Evolutionary conservation across 2,113 vertebrate genomes (phyloP).

Genomic region (Ceratotherium simum): DNA sequence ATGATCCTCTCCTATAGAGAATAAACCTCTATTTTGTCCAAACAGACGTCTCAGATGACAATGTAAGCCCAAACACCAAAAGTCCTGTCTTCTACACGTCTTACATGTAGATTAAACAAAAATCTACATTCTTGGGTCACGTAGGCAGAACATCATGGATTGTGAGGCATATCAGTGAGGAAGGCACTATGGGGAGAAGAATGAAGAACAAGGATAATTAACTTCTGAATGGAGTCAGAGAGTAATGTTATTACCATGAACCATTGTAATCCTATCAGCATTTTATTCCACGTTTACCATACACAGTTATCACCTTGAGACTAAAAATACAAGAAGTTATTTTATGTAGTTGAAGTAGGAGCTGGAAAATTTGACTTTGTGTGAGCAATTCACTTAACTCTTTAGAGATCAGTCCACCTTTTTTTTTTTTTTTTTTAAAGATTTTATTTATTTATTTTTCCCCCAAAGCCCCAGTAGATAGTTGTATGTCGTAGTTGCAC

Average conservation of each 20-base stretch:
- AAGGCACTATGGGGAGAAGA: background rate
- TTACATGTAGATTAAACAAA: background rate
- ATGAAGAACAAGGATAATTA: background rate
- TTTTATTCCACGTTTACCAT: background rate
- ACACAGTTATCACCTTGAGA: background rate
- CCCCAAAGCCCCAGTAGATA: too few relatives aligned
- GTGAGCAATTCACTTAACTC: background rate
- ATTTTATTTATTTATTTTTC: too few relatives aligned
- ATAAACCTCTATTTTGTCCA: background rate
- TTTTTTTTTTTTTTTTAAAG: background rate
- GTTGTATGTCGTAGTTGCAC: too few relatives aligned
- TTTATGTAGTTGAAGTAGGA: slow-evolving; percentile 20
- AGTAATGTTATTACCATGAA: background rate
- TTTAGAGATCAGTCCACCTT: background rate
- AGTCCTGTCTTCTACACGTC: background rate
- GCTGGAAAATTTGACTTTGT: background rate
- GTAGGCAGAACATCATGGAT: background rate
- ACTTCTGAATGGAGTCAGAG: background rate
- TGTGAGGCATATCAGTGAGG: background rate
- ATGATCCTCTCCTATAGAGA: background rate
- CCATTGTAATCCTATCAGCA: background rate
- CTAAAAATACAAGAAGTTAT: background rate
- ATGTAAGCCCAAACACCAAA: background rate
- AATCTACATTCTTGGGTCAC: background rate
- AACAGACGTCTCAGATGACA: background rate